Evolutionary conservation across 2,797 vertebrate genomes (phyloP), one percentile per base, ranked within the genome.

Genomic region (Pterois miles): DNA sequence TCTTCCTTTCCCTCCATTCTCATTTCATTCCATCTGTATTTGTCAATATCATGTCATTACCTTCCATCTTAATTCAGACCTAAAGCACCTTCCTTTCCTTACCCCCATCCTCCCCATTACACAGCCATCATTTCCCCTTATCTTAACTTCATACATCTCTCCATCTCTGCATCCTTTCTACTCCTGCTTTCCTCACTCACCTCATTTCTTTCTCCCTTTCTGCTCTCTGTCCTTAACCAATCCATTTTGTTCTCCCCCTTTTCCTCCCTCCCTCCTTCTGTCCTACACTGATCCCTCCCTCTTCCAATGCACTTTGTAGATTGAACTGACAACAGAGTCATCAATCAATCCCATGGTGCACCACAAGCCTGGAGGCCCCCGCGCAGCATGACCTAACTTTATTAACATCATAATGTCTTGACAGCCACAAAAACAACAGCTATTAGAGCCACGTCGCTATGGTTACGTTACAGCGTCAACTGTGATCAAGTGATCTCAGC

Each of bases 311-410:
- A 87, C 91, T 93, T 92, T 86, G 86, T 79, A 91, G 89, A 94
- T 92, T 92, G 92, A 91, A 92, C 82, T 90, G 90, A 93, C 91
- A 93, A 86, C 67, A 83, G 58, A 91, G 82, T 86, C 85, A 93
- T 95, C 88, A 91, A 94, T 95, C 94, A 94, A 86, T 86, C 88
- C 77, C 67, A 78, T 78, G 79, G 85, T 81, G 75, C 64, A 83
- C 81, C 82, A 60, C 69, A 78, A 46, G 88, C 85, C 91, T 71
- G 57, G 67, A 84, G 75, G 60, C 79, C 78, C 78, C 81, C 33
- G 74, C 74, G 36, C 79, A 80, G 86, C 82, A 62, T 87, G 80
- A 89, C 88, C 86, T 80, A 90, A 91, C 90, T 90, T 87, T 91
- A 91, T 93, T 92, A 93, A 92, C 86, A 85, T 86, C 82, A 90